Evolutionary conservation across 35 echinoderm and acorn worm species (phyloP).

Genomic region (Apostichopus japonicus): DNA sequence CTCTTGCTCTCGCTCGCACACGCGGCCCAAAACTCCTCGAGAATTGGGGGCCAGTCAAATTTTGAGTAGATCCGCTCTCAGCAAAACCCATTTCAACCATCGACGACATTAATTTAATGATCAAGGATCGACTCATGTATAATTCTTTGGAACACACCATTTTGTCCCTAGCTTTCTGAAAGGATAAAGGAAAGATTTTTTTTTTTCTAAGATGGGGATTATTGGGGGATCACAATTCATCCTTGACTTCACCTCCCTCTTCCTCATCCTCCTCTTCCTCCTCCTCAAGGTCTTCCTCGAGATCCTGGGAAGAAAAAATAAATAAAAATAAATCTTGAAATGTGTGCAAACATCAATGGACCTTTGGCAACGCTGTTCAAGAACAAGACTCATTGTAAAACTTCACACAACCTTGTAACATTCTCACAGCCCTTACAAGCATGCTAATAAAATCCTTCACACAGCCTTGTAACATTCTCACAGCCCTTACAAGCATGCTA

Average conservation of each 20-base stretch:
- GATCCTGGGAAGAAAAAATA: slow-evolving; percentile 29
- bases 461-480: no score
- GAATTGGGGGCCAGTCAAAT: background rate
- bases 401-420: no score
- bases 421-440: no score
- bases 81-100: background rate
- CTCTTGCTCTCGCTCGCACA: background rate
- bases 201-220: background rate
- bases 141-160: background rate
- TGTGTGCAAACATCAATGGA: no score
- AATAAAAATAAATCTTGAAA: background rate
- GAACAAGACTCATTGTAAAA: no score
- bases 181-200: background rate
- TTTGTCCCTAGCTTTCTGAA: background rate
- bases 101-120: background rate
- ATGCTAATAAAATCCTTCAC: no score
- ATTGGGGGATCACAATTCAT: slow-evolving; percentile 70
- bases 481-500: no score
- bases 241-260: slow-evolving; percentile 64
- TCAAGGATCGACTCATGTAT: background rate
- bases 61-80: background rate
- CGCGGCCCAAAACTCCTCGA: background rate
- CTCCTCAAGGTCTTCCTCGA: slow-evolving; percentile 77
- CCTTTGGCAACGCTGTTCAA: no score
- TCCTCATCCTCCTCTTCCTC: slow-evolving; percentile 48